Conservation (phyloP, 2,113 vertebrate species). For the Rhinogobius similis region DNA sequence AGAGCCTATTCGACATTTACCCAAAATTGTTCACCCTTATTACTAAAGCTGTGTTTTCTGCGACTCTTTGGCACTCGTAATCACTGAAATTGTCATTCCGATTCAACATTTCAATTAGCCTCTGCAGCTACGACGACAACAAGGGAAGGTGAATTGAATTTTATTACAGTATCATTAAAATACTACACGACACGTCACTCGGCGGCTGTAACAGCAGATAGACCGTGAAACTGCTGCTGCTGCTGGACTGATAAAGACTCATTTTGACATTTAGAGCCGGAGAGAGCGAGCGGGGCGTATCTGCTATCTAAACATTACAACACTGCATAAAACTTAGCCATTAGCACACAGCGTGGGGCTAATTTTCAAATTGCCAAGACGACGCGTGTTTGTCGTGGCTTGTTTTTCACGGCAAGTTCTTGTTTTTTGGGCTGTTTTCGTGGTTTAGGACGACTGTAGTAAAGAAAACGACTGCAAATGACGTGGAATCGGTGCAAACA, state of each 20-base stretch:
- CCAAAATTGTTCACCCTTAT: too few relatives aligned
- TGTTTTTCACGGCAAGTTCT: neutral
- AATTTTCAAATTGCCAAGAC: neutral
- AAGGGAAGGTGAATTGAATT: neutral
- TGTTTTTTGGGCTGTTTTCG: neutral
- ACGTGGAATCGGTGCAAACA: too few relatives aligned
- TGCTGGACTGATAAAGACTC: neutral
- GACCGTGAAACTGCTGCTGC: neutral
- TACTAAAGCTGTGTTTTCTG: too few relatives aligned
- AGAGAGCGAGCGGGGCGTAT: neutral
- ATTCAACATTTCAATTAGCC: neutral
- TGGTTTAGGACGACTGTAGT: too few relatives aligned
- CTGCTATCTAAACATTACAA: neutral
- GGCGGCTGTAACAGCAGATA: neutral
- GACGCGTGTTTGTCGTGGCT: neutral
- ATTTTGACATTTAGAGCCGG: neutral
- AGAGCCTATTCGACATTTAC: too few relatives aligned
- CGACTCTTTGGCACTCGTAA: too few relatives aligned
- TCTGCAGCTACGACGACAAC: neutral
- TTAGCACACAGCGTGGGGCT: neutral
- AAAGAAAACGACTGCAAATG: too few relatives aligned
- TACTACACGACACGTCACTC: neutral
- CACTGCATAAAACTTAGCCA: neutral
- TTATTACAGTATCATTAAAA: neutral
- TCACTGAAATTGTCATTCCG: too few relatives aligned